A percentile compares a stretch with the other conserved stretches of the same genome.
Conservation (phyloP, 1,140 invertebrate genomes). For the Drosophila murphyi region DNA sequence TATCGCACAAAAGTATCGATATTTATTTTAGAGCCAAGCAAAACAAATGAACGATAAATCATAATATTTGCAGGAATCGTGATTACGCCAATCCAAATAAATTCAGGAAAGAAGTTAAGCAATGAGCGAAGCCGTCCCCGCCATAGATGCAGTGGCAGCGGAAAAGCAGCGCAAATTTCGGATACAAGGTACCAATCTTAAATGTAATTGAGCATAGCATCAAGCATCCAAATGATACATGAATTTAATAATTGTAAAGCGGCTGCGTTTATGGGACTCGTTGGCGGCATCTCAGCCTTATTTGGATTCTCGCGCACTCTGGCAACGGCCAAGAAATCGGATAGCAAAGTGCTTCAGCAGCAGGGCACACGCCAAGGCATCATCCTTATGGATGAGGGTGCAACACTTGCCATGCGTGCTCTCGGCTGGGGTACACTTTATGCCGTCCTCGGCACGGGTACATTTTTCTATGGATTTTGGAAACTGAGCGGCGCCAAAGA, state of each 20-base stretch:
- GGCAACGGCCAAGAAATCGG: slow-evolving; percentile 91
- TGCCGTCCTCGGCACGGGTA: slow-evolving; percentile 91
- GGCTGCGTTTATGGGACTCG: slow-evolving; percentile 89
- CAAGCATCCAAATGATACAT: not conserved
- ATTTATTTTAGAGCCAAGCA: too few species aligned
- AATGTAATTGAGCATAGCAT: slow-evolving; percentile 36
- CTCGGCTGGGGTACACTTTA: slow-evolving; percentile 94
- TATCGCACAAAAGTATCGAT: not conserved
- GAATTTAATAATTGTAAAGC: slow-evolving; percentile 85
- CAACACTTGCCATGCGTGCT: slow-evolving; percentile 91
- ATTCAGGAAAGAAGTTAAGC: not conserved
- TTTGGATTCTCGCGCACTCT: slow-evolving; percentile 93
- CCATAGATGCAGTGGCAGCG: slow-evolving; percentile 55
- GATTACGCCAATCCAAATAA: slow-evolving; percentile 57
- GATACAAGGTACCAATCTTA: slow-evolving; percentile 58
- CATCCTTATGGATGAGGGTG: slow-evolving; percentile 90
- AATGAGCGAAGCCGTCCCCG: slow-evolving; percentile 59
- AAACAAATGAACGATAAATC: slow-evolving; percentile 10
- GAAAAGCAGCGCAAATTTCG: slow-evolving; percentile 69
- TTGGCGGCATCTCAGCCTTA: slow-evolving; percentile 92
- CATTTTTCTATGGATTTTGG: slow-evolving; percentile 94
- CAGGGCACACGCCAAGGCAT: slow-evolving; percentile 89
- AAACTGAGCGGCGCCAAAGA: slow-evolving; percentile 94
- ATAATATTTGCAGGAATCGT: not conserved
- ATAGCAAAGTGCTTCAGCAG: slow-evolving; percentile 93